Evolutionary conservation across 2,888 invertebrate genomes (phyloP), one percentile per base, ranked within the genome.

Genomic region (Agrochola macilenta): DNA sequence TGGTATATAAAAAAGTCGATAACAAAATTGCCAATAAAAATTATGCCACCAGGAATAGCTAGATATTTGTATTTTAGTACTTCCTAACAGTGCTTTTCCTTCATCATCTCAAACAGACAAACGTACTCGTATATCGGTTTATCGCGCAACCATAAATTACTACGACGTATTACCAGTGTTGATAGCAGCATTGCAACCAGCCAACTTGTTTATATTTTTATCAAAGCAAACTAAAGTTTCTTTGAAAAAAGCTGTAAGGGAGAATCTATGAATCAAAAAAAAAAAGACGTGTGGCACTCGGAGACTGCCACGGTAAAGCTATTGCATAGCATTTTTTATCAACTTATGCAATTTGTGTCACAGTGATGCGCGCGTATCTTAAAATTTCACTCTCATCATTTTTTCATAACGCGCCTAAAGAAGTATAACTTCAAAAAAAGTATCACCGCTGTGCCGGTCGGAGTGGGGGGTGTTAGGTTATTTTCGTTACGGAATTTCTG

Each of bases 61-160:
- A n/a, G n/a, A 1, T 35, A n/a, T 75, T 30, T 52, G 4, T 76
- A 76, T 23, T 52, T 76, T 7, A 76, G 23, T 43, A 75, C 26
- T 74, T 39, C n/a, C 1, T 14, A 58, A 35, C 20, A 23, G 14
- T 35, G 4, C 17, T 26, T 26, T n/a, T 17, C 12, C 60, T 52
- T 52, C 60, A 61, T 52, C 43, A 76, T 52, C 30, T 52, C 52
- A 76, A 61, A 61, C 14, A 61, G 75, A 20, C 46, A 54, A 54
- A 76, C 30, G 12, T n/a, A n/a, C n/a, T n/a, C n/a, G n/a, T 63
- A 20, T n/a, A 30, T 76, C 20, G 30, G 61, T 54, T 63, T 76
- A 75, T 46, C 43, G 20, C 23, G 54, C 11, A 5, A 20, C 54
- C 43, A 64, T 77, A 64, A 76, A 77, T 77, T 54, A 54, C 64